Evolutionary conservation across 2,113 vertebrate species (phyloP).

Genomic region (Polypterus senegalus): DNA sequence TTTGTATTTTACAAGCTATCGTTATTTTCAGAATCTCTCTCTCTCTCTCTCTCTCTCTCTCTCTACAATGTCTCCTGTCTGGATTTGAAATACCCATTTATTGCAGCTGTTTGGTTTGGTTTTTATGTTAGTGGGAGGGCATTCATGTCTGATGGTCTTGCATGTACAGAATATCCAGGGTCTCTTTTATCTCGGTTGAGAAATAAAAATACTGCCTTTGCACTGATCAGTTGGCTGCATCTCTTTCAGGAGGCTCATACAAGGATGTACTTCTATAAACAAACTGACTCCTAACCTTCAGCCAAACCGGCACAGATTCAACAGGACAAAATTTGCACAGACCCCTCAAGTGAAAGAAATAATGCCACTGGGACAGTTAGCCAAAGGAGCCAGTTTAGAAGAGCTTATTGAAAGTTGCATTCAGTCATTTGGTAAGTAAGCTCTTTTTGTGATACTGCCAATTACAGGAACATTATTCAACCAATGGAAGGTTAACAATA

Average conservation of each 20-base stretch:
- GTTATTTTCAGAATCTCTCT: too few relatives aligned
- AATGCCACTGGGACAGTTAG: slow-evolving; percentile 68
- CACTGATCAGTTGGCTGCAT: slow-evolving; percentile 12
- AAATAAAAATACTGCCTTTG: slow-evolving; percentile 13
- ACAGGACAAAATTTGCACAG: slow-evolving; percentile 50
- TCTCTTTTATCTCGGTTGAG: slow-evolving; percentile 28
- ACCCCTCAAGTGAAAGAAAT: slow-evolving; percentile 49
- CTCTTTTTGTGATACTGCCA: neutral
- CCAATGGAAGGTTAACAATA: too few relatives aligned
- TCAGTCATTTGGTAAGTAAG: slow-evolving; percentile 76
- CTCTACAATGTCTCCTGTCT: slow-evolving; percentile 8
- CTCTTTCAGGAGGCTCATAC: slow-evolving; percentile 51
- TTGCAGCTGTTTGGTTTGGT: slow-evolving; percentile 23
- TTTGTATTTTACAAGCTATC: too few relatives aligned
- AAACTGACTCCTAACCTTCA: slow-evolving; percentile 60
- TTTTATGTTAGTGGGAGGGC: slow-evolving; percentile 36
- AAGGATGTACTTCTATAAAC: slow-evolving; percentile 58
- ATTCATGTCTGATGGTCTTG: slow-evolving; percentile 28
- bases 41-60: too few relatives aligned
- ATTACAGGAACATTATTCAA: too few relatives aligned
- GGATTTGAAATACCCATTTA: slow-evolving; percentile 21
- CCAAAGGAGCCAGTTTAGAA: slow-evolving; percentile 82
- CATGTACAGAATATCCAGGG: neutral
- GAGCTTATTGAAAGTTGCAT: slow-evolving; percentile 84
- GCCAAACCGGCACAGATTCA: slow-evolving; percentile 39